phyloP scores from a whole-genome alignment of 2,888 invertebrate genomes.

The Harpagoxenus sublaevis region DNA sequence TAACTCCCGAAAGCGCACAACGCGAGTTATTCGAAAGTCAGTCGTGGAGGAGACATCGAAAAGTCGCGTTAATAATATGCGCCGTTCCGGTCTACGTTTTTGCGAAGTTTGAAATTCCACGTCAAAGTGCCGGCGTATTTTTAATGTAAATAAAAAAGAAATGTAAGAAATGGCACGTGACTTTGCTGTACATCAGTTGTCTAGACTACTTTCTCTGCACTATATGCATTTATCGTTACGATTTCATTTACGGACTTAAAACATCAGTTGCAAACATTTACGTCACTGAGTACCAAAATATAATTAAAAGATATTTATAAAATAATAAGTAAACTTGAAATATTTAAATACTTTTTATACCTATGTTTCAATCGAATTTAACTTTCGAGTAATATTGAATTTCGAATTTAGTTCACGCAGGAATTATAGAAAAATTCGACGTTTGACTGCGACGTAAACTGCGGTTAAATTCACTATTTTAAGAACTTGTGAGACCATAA shows the following conservation, averaged over 20 bases:
- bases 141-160: not conserved
- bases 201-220: not conserved
- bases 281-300: no score
- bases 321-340: not conserved
- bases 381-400: not conserved
- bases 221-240: not conserved
- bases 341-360: slow-evolving; percentile 5
- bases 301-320: no score
- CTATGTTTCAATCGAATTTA: not conserved
- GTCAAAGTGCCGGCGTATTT: not conserved
- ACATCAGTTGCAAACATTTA: no score
- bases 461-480: not conserved
- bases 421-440: not conserved
- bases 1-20: slow-evolving; percentile 34
- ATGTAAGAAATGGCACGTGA: not conserved
- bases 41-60: slow-evolving; percentile 16
- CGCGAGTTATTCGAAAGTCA: slow-evolving; percentile 40
- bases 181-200: not conserved
- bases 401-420: not conserved
- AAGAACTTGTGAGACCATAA: slow-evolving; percentile 16
- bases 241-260: not conserved
- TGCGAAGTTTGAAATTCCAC: not conserved
- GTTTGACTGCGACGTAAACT: not conserved
- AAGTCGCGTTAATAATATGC: slow-evolving; percentile 4
- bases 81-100: not conserved